These are phyloP conservation scores for Columbina picui DNA, from an alignment of 2,113 vertebrate species.

Conservation along the genomic window DNA sequence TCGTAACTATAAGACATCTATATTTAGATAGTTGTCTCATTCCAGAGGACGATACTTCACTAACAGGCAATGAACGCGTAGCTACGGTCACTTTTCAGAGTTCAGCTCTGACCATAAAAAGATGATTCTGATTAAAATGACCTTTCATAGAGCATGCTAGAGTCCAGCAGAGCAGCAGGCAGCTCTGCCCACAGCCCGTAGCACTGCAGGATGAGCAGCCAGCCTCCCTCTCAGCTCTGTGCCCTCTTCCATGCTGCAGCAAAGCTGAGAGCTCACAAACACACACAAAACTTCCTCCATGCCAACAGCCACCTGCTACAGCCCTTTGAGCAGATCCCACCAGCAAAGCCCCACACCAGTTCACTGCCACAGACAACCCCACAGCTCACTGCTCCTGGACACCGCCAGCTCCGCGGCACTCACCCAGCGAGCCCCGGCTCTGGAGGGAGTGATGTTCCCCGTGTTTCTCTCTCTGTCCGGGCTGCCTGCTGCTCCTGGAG, in stretches of 20 bases:
- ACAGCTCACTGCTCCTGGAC: background rate
- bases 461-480: background rate
- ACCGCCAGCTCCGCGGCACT: background rate
- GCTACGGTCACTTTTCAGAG: slow-evolving; percentile 70
- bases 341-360: background rate
- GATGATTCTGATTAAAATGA: background rate
- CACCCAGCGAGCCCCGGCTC: slow-evolving; percentile 45
- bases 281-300: background rate
- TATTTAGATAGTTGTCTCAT: slow-evolving; percentile 75
- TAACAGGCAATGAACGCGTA: slow-evolving; percentile 49
- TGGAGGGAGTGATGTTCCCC: background rate
- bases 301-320: background rate
- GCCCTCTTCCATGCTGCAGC: background rate
- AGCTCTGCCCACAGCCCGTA: background rate
- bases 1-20: slow-evolving; percentile 26
- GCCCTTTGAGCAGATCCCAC: background rate
- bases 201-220: background rate
- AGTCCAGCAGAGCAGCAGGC: background rate
- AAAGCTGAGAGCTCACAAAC: background rate
- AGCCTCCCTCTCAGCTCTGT: background rate
- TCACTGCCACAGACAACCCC: fast-evolving
- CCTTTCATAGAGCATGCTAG: background rate
- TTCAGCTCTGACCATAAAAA: background rate
- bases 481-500: background rate
- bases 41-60: slow-evolving; percentile 46